phyloP scores from a whole-genome alignment of 2,888 invertebrate species.

The Phrixothrix hirtus region DNA sequence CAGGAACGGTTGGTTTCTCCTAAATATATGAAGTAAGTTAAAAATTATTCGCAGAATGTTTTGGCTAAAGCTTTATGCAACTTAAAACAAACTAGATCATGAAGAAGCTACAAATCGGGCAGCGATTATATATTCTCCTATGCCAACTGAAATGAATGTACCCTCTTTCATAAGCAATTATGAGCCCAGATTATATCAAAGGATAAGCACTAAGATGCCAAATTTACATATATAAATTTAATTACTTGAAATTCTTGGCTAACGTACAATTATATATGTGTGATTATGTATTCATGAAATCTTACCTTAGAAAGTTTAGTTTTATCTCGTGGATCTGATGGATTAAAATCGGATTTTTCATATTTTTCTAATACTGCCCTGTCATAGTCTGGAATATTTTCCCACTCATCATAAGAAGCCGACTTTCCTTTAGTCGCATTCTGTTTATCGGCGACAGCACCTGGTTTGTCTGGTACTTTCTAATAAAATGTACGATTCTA shows the following conservation, averaged over 20 bases:
- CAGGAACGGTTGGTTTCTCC: constrained; percentile 40
- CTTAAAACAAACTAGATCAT: constrained; percentile 12
- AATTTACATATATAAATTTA: constrained; percentile 26
- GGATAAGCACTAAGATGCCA: constrained; percentile 23
- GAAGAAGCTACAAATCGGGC: constrained; percentile 17
- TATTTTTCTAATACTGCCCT: constrained; percentile 73
- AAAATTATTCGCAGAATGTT: not conserved
- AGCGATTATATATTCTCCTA: constrained; percentile 20
- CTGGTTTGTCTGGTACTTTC: constrained; percentile 43
- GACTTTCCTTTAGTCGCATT: constrained; percentile 19
- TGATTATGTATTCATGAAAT: constrained; percentile 7
- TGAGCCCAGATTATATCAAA: constrained; percentile 27
- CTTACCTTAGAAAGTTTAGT: constrained; percentile 54
- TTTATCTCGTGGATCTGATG: constrained; percentile 59
- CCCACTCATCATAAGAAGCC: constrained; percentile 46
- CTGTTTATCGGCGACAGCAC: not conserved
- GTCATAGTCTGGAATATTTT: constrained; percentile 71
- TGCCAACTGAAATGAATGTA: constrained; percentile 24
- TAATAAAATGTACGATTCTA: too few species aligned
- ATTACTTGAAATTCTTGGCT: constrained; percentile 26
- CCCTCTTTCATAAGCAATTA: constrained; percentile 26
- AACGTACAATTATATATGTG: constrained; percentile 20
- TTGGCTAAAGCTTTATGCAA: not conserved
- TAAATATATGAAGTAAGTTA: constrained; percentile 24
- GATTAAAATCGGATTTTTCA: constrained; percentile 58